These are phyloP conservation scores for Vulpes lagopus DNA, from an alignment of 2,113 vertebrate genomes.

Conservation along the genomic window DNA sequence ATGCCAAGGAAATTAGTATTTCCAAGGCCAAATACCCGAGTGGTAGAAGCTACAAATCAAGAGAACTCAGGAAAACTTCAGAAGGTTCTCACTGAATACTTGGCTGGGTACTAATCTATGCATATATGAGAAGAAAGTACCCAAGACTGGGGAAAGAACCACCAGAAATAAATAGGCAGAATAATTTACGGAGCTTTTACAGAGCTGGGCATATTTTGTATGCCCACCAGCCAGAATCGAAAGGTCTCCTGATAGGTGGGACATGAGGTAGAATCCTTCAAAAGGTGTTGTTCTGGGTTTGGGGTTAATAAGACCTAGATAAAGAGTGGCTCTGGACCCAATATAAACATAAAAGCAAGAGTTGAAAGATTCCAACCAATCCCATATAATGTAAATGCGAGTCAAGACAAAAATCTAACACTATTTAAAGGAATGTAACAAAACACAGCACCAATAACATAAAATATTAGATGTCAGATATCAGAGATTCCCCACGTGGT, in stretches of 20 bases:
- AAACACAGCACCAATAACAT: neutral
- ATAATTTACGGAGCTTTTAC: neutral
- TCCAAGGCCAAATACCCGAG: neutral
- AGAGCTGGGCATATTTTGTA: neutral
- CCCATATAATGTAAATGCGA: neutral
- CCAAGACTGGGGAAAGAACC: neutral
- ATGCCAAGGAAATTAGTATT: neutral
- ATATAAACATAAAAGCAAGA: neutral
- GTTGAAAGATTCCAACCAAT: neutral
- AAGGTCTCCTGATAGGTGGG: neutral
- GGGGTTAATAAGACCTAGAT: neutral
- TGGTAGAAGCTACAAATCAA: neutral
- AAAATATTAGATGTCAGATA: neutral
- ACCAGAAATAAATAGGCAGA: neutral
- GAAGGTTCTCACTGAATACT: neutral
- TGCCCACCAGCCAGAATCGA: neutral
- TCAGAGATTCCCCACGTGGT: neutral
- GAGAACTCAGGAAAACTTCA: neutral
- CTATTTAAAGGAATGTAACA: conserved; percentile 6
- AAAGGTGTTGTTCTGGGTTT: neutral
- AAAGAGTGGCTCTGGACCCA: neutral
- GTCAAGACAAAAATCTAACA: conserved; percentile 10
- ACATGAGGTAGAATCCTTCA: neutral
- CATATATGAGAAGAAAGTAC: neutral
- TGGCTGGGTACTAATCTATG: neutral